Evolutionary conservation across 2,888 invertebrate genomes (phyloP).

Genomic region (Nephrotoma flavescens): DNA sequence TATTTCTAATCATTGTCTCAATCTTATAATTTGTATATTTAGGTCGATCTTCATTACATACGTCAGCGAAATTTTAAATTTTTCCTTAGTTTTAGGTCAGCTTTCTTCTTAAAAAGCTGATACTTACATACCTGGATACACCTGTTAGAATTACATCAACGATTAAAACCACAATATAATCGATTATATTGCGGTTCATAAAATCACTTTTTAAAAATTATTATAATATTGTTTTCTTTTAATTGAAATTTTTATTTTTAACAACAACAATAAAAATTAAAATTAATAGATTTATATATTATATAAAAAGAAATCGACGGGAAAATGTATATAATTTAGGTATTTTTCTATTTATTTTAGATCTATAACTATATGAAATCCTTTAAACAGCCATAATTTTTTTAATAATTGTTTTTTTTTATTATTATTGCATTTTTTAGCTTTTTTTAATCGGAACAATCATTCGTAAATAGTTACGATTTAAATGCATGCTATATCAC

Average conservation of each 20-base stretch:
- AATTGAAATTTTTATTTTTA: background rate
- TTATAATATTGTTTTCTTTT: background rate
- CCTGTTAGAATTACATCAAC: no score
- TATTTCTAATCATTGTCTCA: no score
- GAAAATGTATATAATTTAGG: background rate
- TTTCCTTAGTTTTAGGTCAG: background rate
- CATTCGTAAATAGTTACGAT: background rate
- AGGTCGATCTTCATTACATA: no score
- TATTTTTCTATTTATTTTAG: background rate
- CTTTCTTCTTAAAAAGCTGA: background rate
- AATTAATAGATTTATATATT: background rate
- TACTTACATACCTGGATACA: no score
- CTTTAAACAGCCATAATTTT: background rate
- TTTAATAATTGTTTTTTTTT: background rate
- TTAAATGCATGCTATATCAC: background rate
- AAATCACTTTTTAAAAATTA: background rate
- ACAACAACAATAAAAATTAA: background rate
- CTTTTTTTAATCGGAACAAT: background rate
- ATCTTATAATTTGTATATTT: no score
- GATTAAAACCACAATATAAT: no score
- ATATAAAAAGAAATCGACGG: background rate
- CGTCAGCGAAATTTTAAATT: no score
- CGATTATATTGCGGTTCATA: no score
- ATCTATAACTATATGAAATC: background rate
- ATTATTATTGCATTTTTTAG: background rate